Conservation (phyloP, 2,113 vertebrate genomes). For the Felis chaus region DNA sequence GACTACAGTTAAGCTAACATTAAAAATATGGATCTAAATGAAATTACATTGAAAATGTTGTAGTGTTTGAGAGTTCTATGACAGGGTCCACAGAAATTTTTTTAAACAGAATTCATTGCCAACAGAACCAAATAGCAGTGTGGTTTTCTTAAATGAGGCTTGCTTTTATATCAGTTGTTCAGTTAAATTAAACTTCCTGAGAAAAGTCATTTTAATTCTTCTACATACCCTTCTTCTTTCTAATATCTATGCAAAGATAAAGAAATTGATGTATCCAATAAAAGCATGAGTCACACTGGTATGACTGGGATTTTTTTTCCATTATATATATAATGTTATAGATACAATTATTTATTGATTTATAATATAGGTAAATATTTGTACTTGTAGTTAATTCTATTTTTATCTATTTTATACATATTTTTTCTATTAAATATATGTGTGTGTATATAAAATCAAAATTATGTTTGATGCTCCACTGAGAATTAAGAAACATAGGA, state of each 20-base stretch:
- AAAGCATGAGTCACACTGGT: background rate
- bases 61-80: background rate
- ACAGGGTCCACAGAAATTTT: background rate
- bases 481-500: background rate
- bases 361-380: background rate
- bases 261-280: background rate
- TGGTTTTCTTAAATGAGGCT: slow-evolving; percentile 14
- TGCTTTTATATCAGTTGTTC: background rate
- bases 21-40: slow-evolving; percentile 2
- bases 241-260: background rate
- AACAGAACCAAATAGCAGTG: background rate
- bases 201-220: slow-evolving; percentile 19
- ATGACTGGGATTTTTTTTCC: background rate
- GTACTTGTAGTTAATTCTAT: background rate
- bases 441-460: background rate
- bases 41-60: background rate
- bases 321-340: background rate
- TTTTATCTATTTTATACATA: background rate
- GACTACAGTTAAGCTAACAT: slow-evolving; percentile 1
- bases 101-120: background rate
- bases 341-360: background rate
- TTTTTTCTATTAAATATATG: background rate
- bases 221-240: background rate
- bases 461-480: background rate
- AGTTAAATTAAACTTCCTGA: slow-evolving; percentile 41